phyloP scores from a whole-genome alignment of 2,113 vertebrate species.

The Aspiorhynchus laticeps region DNA sequence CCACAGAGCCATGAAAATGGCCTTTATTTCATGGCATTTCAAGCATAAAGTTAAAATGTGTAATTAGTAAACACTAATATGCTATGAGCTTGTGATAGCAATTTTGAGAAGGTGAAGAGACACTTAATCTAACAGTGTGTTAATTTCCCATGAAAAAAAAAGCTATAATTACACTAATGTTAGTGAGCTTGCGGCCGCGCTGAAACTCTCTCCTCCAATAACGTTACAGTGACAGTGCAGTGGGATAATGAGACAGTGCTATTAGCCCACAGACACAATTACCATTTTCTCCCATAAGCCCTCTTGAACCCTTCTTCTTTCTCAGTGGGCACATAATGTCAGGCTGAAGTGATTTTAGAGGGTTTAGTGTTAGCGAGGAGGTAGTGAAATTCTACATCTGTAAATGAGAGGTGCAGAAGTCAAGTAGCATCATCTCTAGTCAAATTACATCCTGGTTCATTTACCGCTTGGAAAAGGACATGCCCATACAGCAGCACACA shows the following conservation, averaged over 20 bases:
- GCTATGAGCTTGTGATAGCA: conserved; percentile 50
- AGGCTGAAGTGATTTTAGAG: conserved; percentile 47
- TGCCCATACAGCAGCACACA: conserved; percentile 6
- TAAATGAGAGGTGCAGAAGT: conserved; percentile 37
- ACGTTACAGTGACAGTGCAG: conserved; percentile 50
- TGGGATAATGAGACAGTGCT: conserved; percentile 67
- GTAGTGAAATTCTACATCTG: conserved; percentile 36
- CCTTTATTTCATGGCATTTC: conserved; percentile 7
- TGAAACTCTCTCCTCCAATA: conserved; percentile 25
- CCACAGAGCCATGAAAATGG: background rate
- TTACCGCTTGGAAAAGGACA: conserved; percentile 15
- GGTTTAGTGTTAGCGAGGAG: conserved; percentile 25
- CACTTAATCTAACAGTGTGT: conserved; percentile 76
- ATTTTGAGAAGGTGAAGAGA: conserved; percentile 57
- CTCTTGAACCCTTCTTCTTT: conserved; percentile 48
- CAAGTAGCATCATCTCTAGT: conserved; percentile 39
- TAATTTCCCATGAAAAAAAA: conserved; percentile 85
- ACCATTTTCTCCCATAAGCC: conserved; percentile 42
- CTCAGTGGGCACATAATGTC: conserved; percentile 29
- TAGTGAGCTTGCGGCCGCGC: background rate
- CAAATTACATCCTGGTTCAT: conserved; percentile 41
- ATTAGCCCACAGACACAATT: conserved; percentile 51
- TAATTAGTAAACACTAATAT: conserved; percentile 15
- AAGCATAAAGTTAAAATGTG: conserved; percentile 16
- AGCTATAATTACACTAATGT: conserved; percentile 86